These are phyloP conservation scores for Drosophila multiciliata DNA, from an alignment of 2,888 invertebrate species.

Conservation along the genomic window DNA sequence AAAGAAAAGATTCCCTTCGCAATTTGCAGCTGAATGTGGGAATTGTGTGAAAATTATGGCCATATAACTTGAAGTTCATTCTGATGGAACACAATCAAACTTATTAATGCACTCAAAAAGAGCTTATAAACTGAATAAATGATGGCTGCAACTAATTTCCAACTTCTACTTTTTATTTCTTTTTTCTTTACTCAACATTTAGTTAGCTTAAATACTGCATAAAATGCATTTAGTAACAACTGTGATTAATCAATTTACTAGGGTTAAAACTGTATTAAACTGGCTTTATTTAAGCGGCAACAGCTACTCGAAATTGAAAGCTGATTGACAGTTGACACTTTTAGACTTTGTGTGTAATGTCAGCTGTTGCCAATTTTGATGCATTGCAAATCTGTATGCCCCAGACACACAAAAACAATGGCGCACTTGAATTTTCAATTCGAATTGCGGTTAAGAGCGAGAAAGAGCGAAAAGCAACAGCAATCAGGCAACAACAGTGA, in stretches of 20 bases:
- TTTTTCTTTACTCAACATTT: neutral
- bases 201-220: neutral
- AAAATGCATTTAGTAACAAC: neutral
- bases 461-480: neutral
- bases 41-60: neutral
- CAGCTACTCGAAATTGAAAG: slow-evolving; percentile 3
- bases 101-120: neutral
- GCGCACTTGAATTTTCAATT: slow-evolving; percentile 38
- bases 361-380: slow-evolving; percentile 30
- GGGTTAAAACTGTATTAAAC: neutral
- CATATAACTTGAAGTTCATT: slow-evolving; percentile 10
- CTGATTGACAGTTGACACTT: slow-evolving; percentile 26
- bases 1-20: slow-evolving; percentile 11
- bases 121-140: neutral
- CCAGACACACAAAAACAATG: slow-evolving; percentile 17
- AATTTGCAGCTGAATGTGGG: slow-evolving; percentile 18
- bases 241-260: neutral
- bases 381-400: slow-evolving; percentile 23
- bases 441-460: slow-evolving; percentile 17
- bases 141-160: neutral
- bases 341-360: slow-evolving; percentile 8
- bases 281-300: neutral
- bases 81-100: neutral
- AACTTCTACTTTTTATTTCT: neutral
- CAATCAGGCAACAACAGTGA: slow-evolving; percentile 12